These are phyloP conservation scores for Sturnira hondurensis DNA, from an alignment of 2,113 vertebrate genomes.

Conservation along the genomic window DNA sequence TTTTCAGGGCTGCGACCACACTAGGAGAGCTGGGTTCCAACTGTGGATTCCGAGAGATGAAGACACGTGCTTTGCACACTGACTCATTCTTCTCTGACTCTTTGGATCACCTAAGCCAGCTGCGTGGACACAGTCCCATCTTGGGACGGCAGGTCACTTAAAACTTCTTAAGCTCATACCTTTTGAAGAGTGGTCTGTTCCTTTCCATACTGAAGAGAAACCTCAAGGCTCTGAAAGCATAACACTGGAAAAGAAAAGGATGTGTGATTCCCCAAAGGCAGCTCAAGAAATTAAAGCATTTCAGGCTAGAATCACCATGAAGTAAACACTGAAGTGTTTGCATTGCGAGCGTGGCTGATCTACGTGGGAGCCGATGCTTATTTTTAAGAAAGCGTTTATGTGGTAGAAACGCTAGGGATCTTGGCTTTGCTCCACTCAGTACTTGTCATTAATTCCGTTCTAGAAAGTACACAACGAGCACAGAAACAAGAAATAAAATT, in stretches of 20 bases:
- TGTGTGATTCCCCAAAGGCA: neutral
- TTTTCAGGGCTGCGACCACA: neutral
- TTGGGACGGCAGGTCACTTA: neutral
- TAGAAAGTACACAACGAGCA: neutral
- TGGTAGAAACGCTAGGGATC: too few relatives aligned
- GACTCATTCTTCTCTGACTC: neutral
- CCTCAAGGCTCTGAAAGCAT: constrained; percentile 90
- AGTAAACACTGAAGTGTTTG: neutral
- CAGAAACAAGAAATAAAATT: neutral
- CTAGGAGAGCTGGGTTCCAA: too few relatives aligned
- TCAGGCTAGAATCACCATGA: neutral
- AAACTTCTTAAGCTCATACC: constrained; percentile 75
- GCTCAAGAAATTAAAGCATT: neutral
- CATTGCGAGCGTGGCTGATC: neutral
- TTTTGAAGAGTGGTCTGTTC: constrained; percentile 91
- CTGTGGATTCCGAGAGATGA: neutral
- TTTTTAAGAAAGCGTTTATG: neutral
- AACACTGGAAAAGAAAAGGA: constrained; percentile 81
- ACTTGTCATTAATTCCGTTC: neutral
- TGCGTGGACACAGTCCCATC: neutral
- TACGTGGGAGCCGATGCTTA: neutral
- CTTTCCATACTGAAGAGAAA: constrained; percentile 95
- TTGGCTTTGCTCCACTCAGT: neutral
- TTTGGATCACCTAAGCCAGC: neutral
- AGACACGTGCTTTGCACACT: neutral